Evolutionary conservation across 2,888 invertebrate genomes (phyloP).

Genomic region (Coelopa pilipes): DNA sequence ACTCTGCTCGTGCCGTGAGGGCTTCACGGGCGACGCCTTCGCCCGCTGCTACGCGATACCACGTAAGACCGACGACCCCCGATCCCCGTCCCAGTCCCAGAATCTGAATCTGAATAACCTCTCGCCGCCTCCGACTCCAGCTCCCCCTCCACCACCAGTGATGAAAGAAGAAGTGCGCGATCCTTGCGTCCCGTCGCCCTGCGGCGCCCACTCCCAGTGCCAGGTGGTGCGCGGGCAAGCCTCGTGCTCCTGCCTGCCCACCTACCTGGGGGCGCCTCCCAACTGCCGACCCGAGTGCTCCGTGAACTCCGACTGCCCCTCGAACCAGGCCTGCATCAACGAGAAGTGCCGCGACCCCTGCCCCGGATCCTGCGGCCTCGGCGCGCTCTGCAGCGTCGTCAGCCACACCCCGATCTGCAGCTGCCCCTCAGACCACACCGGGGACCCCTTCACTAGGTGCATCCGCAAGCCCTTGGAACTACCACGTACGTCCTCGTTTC

Average conservation of each 20-base stretch:
- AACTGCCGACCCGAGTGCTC: conserved; percentile 77
- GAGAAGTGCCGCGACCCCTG: conserved; percentile 77
- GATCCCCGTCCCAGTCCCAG: no score
- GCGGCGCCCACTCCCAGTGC: conserved; percentile 74
- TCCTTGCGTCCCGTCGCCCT: conserved; percentile 76
- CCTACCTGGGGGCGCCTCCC: conserved; percentile 75
- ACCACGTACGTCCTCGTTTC: conserved; percentile 46
- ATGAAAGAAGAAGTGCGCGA: conserved; percentile 63
- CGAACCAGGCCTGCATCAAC: conserved; percentile 74
- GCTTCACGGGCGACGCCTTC: conserved; percentile 78
- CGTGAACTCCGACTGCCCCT: conserved; percentile 75
- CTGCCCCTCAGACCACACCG: conserved; percentile 71
- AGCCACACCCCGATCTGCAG: conserved; percentile 75
- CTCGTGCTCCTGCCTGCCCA: conserved; percentile 72
- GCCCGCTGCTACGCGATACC: conserved; percentile 68
- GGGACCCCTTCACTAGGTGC: conserved; percentile 73
- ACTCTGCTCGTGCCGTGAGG: conserved; percentile 75
- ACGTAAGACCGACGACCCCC: conserved; percentile 63
- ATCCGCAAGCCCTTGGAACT: conserved; percentile 63
- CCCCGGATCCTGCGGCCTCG: conserved; percentile 74
- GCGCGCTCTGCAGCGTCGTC: conserved; percentile 71
- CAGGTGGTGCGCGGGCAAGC: conserved; percentile 70
- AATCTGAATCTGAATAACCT: background rate
- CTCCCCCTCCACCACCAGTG: conserved; percentile 42
- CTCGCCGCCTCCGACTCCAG: background rate